Percentiles rank a stretch among this genome's conserved stretches.
phyloP scores from a whole-genome alignment of 1,140 invertebrate genomes.

The Limonius californicus region DNA sequence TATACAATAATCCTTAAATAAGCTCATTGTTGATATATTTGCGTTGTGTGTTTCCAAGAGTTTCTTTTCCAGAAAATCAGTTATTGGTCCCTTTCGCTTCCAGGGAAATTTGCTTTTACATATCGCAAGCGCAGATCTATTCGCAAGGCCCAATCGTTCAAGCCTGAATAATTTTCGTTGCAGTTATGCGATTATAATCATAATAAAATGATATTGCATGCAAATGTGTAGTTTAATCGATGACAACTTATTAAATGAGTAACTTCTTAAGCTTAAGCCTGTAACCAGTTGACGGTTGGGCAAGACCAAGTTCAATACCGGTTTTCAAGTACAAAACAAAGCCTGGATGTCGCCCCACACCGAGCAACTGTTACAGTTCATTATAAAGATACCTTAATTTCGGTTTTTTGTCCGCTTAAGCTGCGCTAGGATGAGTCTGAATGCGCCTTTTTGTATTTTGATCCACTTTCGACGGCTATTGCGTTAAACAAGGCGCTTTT shows the following conservation, averaged over 20 bases:
- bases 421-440: constrained; percentile 21
- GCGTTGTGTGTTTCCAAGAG: too few relatives aligned
- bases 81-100: too few relatives aligned
- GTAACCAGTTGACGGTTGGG: not conserved
- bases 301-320: not conserved
- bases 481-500: not conserved
- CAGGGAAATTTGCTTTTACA: too few relatives aligned
- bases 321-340: constrained; percentile 10
- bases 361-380: constrained; percentile 24
- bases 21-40: too few relatives aligned
- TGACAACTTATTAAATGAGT: not conserved
- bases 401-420: constrained; percentile 20
- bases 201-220: too few relatives aligned
- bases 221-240: too few relatives aligned
- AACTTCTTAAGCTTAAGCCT: not conserved
- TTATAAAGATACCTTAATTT: constrained; percentile 27
- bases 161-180: too few relatives aligned
- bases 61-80: too few relatives aligned
- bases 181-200: too few relatives aligned
- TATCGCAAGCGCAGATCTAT: too few relatives aligned
- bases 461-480: constrained; percentile 11
- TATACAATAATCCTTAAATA: too few relatives aligned
- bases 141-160: too few relatives aligned
- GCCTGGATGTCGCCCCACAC: not conserved
- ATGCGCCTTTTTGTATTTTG: constrained; percentile 13